Evolutionary conservation across 2,888 invertebrate genomes (phyloP).

Genomic region (Orthonevra nobilis): DNA sequence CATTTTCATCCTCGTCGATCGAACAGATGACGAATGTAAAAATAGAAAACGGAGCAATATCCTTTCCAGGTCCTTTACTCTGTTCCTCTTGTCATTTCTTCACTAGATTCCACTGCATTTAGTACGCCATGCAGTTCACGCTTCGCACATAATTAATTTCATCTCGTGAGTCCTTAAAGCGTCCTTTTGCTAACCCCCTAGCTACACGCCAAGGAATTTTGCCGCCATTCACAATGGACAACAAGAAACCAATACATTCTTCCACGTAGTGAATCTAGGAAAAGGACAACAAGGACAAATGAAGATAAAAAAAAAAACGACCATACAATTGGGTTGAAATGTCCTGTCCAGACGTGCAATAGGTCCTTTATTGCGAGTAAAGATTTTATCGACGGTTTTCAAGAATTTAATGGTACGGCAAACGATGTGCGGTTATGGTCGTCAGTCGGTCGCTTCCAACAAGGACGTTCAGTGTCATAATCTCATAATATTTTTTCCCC

Average conservation of each 20-base stretch:
- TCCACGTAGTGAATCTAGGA: slow-evolving; percentile 35
- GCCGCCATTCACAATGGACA: slow-evolving; percentile 1
- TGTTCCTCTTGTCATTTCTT: too few species aligned
- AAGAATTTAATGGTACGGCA: slow-evolving; percentile 67
- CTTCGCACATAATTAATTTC: slow-evolving; percentile 7
- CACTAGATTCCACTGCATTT: too few species aligned
- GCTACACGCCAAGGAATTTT: not conserved
- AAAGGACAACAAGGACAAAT: slow-evolving; percentile 20
- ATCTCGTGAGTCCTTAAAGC: not conserved
- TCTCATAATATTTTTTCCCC: slow-evolving; percentile 53
- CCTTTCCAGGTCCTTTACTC: too few species aligned
- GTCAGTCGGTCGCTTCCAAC: slow-evolving; percentile 1
- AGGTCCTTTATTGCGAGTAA: slow-evolving; percentile 64
- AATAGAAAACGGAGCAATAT: too few species aligned
- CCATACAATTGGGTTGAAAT: slow-evolving; percentile 63
- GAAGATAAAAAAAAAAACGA: slow-evolving; percentile 8
- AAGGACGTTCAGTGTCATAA: slow-evolving; percentile 57
- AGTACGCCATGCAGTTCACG: too few species aligned
- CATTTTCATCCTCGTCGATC: too few species aligned
- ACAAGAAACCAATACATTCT: slow-evolving; percentile 47
- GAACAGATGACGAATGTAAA: too few species aligned
- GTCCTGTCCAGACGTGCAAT: slow-evolving; percentile 67
- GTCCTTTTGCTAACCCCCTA: not conserved
- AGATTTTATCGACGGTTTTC: slow-evolving; percentile 66
- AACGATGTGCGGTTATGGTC: slow-evolving; percentile 55